Percentiles rank a stretch among this genome's conserved stretches.
Conservation (phyloP, 2,113 vertebrate genomes). For the Hemibates koningsi region DNA sequence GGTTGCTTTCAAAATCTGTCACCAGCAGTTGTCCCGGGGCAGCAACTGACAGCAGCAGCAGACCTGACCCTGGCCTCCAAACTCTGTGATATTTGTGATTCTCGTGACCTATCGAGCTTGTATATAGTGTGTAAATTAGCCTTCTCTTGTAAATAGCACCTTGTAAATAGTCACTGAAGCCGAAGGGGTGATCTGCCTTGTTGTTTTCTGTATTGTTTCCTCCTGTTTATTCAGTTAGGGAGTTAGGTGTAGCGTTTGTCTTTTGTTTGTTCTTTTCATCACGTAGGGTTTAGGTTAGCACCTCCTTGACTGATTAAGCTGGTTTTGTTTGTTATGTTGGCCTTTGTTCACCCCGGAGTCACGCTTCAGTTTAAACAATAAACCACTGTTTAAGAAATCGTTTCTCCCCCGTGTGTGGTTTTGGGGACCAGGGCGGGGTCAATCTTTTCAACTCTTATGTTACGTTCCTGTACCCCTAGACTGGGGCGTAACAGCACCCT, state of each 20-base stretch:
- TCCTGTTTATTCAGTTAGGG: neutral
- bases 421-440: neutral
- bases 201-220: neutral
- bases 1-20: neutral
- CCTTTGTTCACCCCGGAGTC: accelerated
- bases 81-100: neutral
- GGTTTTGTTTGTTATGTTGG: neutral
- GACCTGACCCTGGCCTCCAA: neutral
- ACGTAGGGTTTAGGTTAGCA: accelerated
- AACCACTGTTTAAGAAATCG: neutral
- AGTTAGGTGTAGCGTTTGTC: neutral
- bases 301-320: neutral
- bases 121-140: accelerated
- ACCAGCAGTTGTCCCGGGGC: accelerated
- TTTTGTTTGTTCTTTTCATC: neutral
- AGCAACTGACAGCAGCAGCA: neutral
- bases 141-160: neutral
- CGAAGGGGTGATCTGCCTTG: accelerated
- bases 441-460: accelerated
- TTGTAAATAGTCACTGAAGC: neutral
- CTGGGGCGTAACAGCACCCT: neutral
- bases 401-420: accelerated
- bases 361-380: neutral
- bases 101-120: accelerated
- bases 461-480: neutral